Conservation (phyloP, 1,140 invertebrate genomes). For the Brachionus paranguensis region DNA sequence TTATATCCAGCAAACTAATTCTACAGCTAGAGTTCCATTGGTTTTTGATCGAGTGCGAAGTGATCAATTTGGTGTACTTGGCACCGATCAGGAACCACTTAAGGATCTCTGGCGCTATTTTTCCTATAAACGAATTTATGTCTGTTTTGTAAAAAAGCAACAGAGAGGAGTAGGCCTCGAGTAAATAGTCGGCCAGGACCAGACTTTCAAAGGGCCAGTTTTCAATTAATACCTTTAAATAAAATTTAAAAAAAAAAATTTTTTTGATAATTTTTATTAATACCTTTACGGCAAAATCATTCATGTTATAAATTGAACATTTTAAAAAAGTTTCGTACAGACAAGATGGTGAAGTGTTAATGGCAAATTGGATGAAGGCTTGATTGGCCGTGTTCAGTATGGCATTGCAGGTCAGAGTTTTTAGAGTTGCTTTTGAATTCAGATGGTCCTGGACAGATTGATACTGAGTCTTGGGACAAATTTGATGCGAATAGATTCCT, state of each 20-base stretch:
- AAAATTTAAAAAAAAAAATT: neutral
- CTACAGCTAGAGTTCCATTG: neutral
- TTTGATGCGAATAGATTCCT: neutral
- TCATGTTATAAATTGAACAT: neutral
- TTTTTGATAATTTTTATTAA: neutral
- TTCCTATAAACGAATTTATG: neutral
- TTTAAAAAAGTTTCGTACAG: neutral
- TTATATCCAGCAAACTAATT: neutral
- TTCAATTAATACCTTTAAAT: neutral
- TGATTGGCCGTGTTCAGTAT: neutral
- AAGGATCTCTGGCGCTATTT: slow-evolving; percentile 16
- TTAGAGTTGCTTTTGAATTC: neutral
- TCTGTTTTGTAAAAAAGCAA: neutral
- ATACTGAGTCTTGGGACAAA: neutral
- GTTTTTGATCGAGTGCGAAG: neutral
- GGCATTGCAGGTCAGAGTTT: neutral
- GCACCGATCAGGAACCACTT: neutral
- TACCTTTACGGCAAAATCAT: neutral
- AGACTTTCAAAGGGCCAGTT: neutral
- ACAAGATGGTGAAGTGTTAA: neutral
- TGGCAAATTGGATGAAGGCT: neutral
- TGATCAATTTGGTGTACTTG: slow-evolving; percentile 6
- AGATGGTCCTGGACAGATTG: neutral
- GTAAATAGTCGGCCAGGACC: neutral
- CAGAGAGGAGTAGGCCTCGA: neutral